These are phyloP conservation scores for Steromphala cineraria DNA, from an alignment of 2,888 invertebrate species.

Conservation along the genomic window DNA sequence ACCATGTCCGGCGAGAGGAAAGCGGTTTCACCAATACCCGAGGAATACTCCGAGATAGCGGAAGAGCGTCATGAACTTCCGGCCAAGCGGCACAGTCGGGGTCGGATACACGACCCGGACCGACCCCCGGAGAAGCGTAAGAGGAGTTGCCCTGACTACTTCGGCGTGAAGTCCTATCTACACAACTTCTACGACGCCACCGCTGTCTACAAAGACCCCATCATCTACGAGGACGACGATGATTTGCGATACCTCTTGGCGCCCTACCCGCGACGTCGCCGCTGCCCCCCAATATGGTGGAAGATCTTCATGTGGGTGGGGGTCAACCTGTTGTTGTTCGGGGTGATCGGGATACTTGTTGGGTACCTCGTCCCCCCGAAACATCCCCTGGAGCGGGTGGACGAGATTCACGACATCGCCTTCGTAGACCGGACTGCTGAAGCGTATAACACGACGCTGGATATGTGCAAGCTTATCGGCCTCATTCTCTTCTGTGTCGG, in stretches of 20 bases:
- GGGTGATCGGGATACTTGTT: constrained; percentile 76
- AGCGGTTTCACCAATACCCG: constrained; percentile 9
- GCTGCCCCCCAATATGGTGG: constrained; percentile 75
- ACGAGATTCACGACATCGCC: constrained; percentile 65
- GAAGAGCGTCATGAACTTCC: constrained; percentile 21
- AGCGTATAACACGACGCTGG: constrained; percentile 76
- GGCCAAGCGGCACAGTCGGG: constrained; percentile 10
- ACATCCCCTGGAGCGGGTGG: constrained; percentile 49
- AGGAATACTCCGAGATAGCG: constrained; percentile 8
- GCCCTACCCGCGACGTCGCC: constrained; percentile 59
- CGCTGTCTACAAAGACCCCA: constrained; percentile 65
- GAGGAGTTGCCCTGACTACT: constrained; percentile 77
- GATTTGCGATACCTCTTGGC: constrained; percentile 74
- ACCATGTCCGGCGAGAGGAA: constrained; percentile 6
- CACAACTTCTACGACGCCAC: constrained; percentile 77
- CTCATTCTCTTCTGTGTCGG: constrained; percentile 77
- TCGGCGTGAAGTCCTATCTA: constrained; percentile 77
- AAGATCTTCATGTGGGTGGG: constrained; percentile 76
- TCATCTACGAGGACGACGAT: constrained; percentile 73
- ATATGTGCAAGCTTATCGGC: constrained; percentile 77
- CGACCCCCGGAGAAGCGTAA: constrained; percentile 33
- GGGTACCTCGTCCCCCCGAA: constrained; percentile 77
- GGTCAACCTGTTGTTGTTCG: constrained; percentile 76
- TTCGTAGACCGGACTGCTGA: constrained; percentile 74
- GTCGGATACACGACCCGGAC: constrained; percentile 9